phyloP scores from a whole-genome alignment of 2,797 vertebrate species.

The Tachyglossus aculeatus region DNA sequence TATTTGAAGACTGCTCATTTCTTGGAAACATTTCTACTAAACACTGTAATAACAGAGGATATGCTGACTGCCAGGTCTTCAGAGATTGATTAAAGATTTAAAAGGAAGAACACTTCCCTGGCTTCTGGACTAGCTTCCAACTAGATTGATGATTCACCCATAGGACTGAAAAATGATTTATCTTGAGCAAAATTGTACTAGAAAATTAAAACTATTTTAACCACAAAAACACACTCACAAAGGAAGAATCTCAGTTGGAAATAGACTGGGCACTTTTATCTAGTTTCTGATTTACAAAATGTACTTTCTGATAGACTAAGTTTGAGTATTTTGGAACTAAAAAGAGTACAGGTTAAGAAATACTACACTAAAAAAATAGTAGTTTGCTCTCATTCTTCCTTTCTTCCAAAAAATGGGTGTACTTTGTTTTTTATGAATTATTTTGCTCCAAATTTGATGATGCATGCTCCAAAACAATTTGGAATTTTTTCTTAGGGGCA shows the following conservation, averaged over 20 bases:
- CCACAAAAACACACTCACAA: not conserved
- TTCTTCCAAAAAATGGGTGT: not conserved
- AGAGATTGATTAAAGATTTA: slow-evolving; percentile 45
- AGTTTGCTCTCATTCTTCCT: slow-evolving; percentile 10
- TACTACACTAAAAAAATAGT: slow-evolving; percentile 21
- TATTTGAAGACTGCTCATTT: not conserved
- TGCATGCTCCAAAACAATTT: not conserved
- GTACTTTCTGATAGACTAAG: slow-evolving; percentile 22
- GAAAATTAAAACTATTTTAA: slow-evolving; percentile 23
- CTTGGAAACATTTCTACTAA: not conserved
- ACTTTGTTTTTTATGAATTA: not conserved
- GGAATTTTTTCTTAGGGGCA: not conserved
- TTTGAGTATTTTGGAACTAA: slow-evolving; percentile 8
- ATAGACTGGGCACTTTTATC: slow-evolving; percentile 13
- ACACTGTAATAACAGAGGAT: not conserved
- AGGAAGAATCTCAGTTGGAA: not conserved
- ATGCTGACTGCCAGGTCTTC: slow-evolving; percentile 30
- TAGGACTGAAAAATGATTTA: slow-evolving; percentile 22
- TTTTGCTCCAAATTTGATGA: not conserved
- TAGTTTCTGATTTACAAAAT: slow-evolving; percentile 17
- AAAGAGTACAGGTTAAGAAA: slow-evolving; percentile 14
- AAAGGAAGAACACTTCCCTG: not conserved
- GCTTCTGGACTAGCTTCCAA: slow-evolving; percentile 26
- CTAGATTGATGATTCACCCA: slow-evolving; percentile 12
- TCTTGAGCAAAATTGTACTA: slow-evolving; percentile 31